A percentile compares a stretch with the other conserved stretches of the same genome.
Conservation (phyloP, 2,113 vertebrate species). For the Colossoma macropomum region DNA sequence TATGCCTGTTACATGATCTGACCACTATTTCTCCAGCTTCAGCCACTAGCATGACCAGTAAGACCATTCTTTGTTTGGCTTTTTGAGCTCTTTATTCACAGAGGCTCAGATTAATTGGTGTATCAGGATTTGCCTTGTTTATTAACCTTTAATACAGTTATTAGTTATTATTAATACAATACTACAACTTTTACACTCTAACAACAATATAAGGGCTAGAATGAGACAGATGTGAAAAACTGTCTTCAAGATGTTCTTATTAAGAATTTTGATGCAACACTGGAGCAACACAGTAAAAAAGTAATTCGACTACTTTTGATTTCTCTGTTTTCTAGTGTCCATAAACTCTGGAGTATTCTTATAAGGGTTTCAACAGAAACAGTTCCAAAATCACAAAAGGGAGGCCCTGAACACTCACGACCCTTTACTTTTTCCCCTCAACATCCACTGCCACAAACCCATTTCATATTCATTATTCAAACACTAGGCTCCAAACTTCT, state of each 20-base stretch:
- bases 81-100: not conserved
- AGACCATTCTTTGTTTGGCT: slow-evolving; percentile 19
- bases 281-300: too few species aligned
- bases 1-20: slow-evolving; percentile 51
- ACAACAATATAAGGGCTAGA: too few species aligned
- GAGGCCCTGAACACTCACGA: not conserved
- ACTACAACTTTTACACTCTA: too few species aligned
- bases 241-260: too few species aligned
- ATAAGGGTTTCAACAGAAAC: not conserved
- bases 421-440: not conserved
- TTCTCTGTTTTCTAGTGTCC: too few species aligned
- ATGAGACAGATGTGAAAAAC: too few species aligned
- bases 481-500: not conserved
- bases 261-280: too few species aligned
- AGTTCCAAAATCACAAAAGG: not conserved
- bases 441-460: not conserved
- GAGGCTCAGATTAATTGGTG: not conserved
- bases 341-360: not conserved
- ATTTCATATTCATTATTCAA: not conserved
- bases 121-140: not conserved
- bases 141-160: too few species aligned
- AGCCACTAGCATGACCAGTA: slow-evolving; percentile 29
- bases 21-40: slow-evolving; percentile 39
- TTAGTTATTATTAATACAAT: too few species aligned
- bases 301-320: too few species aligned